Evolutionary conservation across 2,113 vertebrate species (phyloP).

Genomic region (Gymnocephalus cernua): DNA sequence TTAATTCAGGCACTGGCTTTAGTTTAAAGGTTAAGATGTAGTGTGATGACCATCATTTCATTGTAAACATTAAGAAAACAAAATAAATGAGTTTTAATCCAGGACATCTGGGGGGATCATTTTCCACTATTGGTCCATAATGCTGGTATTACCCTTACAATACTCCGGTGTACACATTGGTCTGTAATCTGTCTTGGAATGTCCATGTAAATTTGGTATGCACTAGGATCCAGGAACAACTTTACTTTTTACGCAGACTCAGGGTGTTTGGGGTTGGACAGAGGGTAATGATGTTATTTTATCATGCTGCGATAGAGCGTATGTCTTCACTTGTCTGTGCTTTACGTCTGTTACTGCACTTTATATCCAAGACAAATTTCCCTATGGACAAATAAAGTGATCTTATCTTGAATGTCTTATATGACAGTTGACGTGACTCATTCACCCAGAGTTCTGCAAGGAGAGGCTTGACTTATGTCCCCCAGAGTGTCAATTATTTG

Average conservation of each 20-base stretch:
- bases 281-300: constrained; percentile 1
- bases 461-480: constrained; percentile 32
- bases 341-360: neutral
- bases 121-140: too few relatives aligned
- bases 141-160: too few relatives aligned
- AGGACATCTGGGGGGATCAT: too few relatives aligned
- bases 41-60: too few relatives aligned
- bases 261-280: neutral
- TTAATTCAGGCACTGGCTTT: too few relatives aligned
- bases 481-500: constrained; percentile 43
- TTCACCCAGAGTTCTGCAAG: constrained; percentile 38
- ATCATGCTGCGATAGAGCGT: neutral
- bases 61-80: too few relatives aligned
- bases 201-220: neutral
- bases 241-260: neutral
- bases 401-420: constrained; percentile 35
- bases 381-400: neutral
- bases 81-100: too few relatives aligned
- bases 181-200: neutral
- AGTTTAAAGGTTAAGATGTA: too few relatives aligned
- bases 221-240: neutral
- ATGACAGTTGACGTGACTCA: constrained; percentile 70
- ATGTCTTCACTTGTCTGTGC: too few relatives aligned
- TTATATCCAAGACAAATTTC: constrained; percentile 2
- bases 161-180: too few relatives aligned